These are phyloP conservation scores for Laterallus jamaicensis DNA, from an alignment of 2,113 vertebrate genomes.

Conservation along the genomic window DNA sequence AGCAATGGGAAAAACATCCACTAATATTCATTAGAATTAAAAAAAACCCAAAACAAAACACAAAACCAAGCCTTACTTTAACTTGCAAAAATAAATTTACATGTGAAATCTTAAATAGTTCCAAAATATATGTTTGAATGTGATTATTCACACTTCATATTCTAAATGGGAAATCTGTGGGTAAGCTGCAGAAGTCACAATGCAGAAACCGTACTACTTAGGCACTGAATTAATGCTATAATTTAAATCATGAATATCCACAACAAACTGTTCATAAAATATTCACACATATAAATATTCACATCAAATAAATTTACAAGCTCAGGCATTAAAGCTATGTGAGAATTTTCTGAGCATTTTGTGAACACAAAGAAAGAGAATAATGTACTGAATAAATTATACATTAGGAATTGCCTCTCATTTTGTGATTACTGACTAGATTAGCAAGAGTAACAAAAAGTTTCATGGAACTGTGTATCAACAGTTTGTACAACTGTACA, in stretches of 20 bases:
- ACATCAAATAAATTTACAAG: not conserved
- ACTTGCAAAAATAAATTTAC: not conserved
- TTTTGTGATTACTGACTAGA: not conserved
- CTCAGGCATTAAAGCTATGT: not conserved
- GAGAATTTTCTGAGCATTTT: not conserved
- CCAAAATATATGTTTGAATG: not conserved
- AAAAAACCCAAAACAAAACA: not conserved
- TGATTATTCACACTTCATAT: not conserved
- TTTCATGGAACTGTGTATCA: not conserved
- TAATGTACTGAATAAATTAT: not conserved
- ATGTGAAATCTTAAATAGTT: not conserved
- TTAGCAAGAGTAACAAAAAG: not conserved
- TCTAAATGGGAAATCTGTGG: not conserved
- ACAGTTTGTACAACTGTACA: not conserved
- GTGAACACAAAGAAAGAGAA: not conserved
- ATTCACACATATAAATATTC: not conserved
- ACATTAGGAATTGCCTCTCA: not conserved
- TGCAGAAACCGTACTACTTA: not conserved
- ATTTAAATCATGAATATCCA: constrained; percentile 1
- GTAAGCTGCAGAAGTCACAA: not conserved
- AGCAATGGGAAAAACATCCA: not conserved
- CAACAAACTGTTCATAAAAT: not conserved
- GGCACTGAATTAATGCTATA: not conserved
- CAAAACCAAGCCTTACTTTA: not conserved
- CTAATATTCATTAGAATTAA: not conserved